Evolutionary conservation across 2,888 invertebrate species (phyloP), one percentile per base, ranked within the genome.

Genomic region (Drosophila sordidula): DNA sequence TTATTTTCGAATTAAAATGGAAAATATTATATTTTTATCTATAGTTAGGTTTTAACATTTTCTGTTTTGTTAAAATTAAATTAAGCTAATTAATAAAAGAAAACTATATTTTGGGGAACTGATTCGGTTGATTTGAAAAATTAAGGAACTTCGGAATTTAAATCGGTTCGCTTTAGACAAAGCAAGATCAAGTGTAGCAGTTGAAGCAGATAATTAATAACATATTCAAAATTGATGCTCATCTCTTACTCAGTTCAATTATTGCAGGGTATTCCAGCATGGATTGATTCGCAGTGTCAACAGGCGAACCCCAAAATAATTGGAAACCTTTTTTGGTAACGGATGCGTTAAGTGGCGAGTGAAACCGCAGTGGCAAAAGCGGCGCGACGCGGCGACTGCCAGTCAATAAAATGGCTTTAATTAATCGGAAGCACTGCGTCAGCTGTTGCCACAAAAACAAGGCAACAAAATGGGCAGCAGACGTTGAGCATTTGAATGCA

Each of bases 381-480:
- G 16, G 16, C 0, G 22, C 34, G 32, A 32, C 32, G 32, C 9
- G 3, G 8, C 36, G 12, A 25, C 54, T 59, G 12, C 18, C 34
- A 71, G 87, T 80, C 84, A 80, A 84, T 86, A 83, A 85, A 86
- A 84, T 78, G 63, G 71, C 80, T 85, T 85, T 89, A 85, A 85
- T 85, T 89, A 89, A 89, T 78, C 74, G 72, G 56, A 54, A 58
- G 41, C 32, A 74, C 69, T 49, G 87, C 76, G 66, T 81, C 87
- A 87, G 78, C 85, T 81, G 83, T 68, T 70, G 71, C 61, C 66
- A 32, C 66, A 63, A 47, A 61, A 58, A 62, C 55, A 68, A 9
- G 12, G 56, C 56, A 51, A 41, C 49, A 38, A 64, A 67, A 54
- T 68, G 72, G 45, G 39, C 26, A 52, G 61, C 58, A 62, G 66